Percentiles rank a stretch among this genome's conserved stretches.
Evolutionary conservation across 2,888 invertebrate genomes (phyloP).

Genomic region (Xylocampa areola): DNA sequence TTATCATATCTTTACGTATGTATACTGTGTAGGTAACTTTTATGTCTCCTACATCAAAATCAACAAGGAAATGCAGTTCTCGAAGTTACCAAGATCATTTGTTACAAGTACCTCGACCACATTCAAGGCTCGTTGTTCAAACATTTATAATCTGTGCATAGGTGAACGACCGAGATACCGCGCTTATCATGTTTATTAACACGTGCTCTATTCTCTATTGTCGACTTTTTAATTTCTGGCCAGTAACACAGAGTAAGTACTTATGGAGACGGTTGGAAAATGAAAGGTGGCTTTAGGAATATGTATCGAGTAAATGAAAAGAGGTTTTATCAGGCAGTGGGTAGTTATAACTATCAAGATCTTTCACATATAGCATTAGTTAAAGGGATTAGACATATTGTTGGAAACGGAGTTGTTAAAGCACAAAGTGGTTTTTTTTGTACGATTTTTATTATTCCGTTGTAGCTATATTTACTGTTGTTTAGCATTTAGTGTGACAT

Average conservation of each 20-base stretch:
- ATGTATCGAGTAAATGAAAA: too few relatives aligned
- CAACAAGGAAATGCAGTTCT: slow-evolving; percentile 42
- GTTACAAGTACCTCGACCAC: slow-evolving; percentile 56
- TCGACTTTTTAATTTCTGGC: slow-evolving; percentile 29
- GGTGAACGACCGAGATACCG: slow-evolving; percentile 77
- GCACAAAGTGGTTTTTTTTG: too few relatives aligned
- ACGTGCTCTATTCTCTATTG: slow-evolving; percentile 61
- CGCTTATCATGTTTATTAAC: slow-evolving; percentile 80
- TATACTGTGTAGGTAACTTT: not conserved
- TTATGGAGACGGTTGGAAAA: slow-evolving; percentile 2
- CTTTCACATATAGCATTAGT: too few relatives aligned
- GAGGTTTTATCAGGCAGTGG: too few relatives aligned
- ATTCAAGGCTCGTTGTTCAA: slow-evolving; percentile 78
- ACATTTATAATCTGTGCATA: slow-evolving; percentile 72
- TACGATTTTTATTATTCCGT: too few relatives aligned
- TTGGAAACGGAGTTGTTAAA: too few relatives aligned
- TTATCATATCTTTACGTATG: slow-evolving; percentile 1
- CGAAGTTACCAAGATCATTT: slow-evolving; percentile 40
- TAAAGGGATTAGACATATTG: too few relatives aligned
- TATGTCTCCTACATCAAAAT: slow-evolving; percentile 15
- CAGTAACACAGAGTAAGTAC: slow-evolving; percentile 6
- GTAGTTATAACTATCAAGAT: too few relatives aligned
- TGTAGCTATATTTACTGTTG: too few relatives aligned
- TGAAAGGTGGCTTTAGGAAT: not conserved
- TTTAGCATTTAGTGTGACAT: too few relatives aligned